Evolutionary conservation across 2,888 invertebrate genomes (phyloP), one percentile per base, ranked within the genome.

Genomic region (Tubulanus polymorphus): DNA sequence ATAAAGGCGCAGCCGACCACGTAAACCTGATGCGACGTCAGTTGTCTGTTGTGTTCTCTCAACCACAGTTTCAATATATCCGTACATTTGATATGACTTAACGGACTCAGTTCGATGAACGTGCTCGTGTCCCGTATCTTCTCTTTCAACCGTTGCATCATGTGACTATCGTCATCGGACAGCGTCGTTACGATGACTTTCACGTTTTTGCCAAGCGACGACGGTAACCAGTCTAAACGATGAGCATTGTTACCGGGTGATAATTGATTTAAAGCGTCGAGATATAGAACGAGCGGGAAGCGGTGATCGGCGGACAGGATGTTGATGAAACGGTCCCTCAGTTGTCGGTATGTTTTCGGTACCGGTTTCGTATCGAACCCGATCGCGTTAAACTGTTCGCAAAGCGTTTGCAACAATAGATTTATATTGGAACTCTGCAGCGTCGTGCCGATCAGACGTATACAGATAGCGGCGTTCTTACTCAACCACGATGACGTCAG

Each of bases 131-230:
- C 94, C n/a, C n/a, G n/a, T n/a, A n/a, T n/a, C n/a, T n/a, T n/a
- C n/a, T n/a, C n/a, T 80, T 3, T 64, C 20, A 41, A 3, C 15
- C 41, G 5, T 15, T 90, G 82, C 0, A 93, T 80, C 37, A 61
- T 0, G 92, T 92, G 10, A 5, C 55, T 53, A 37, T 52, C 20
- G n/a, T 37, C 8, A n/a, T 62, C 59, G 25, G 67, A 63, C 27
- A 67, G 53, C 1, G 69, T 64, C 10, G 74, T 70, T 8, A 73
- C 63, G 12, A 74, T 59, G 23, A 74, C 55, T 56, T 67, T 67
- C 18, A 70, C 63, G 58, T 73, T 68, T 15, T 62, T 47, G 3
- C 72, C 70, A 12, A 72, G 54, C 29, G 65, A 54, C 10, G 65
- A 59, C 5, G 73, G 73, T 8, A 74, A 51, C 74, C 74, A 74